Conservation (phyloP, 2,888 invertebrate species). For the Caenorhabditis afra region DNA sequence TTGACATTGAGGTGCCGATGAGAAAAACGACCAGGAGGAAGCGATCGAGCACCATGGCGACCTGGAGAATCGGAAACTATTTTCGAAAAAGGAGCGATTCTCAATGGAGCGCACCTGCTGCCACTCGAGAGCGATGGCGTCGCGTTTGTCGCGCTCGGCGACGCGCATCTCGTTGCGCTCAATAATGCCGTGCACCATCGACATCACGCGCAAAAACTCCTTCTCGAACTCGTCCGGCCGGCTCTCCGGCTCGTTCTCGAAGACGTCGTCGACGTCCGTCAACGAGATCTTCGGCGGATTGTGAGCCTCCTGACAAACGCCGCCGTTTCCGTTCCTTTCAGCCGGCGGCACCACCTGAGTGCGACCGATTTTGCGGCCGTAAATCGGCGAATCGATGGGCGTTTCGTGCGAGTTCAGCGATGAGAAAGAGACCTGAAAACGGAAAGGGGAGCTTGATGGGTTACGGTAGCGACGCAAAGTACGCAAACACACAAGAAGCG, state of each 20-base stretch:
- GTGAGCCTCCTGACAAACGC: not conserved
- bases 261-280: slow-evolving; percentile 39
- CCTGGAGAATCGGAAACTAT: too few relatives aligned
- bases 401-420: slow-evolving; percentile 44
- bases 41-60: slow-evolving; percentile 89
- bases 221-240: slow-evolving; percentile 83
- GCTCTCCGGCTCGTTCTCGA: slow-evolving; percentile 11
- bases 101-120: slow-evolving; percentile 83
- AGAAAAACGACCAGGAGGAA: slow-evolving; percentile 83
- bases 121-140: slow-evolving; percentile 90
- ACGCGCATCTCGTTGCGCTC: slow-evolving; percentile 85
- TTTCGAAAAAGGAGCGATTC: not conserved
- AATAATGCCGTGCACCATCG: slow-evolving; percentile 87
- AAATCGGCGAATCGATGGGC: slow-evolving; percentile 53
- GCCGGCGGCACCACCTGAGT: slow-evolving; percentile 9
- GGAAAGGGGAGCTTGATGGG: not conserved
- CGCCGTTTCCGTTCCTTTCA: slow-evolving; percentile 41
- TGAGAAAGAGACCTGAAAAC: slow-evolving; percentile 56
- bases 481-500: slow-evolving; percentile 4
- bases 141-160: slow-evolving; percentile 88
- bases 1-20: slow-evolving; percentile 81
- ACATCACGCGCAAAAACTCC: slow-evolving; percentile 86
- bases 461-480: not conserved
- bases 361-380: slow-evolving; percentile 44
- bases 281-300: slow-evolving; percentile 31